phyloP scores from a whole-genome alignment of 2,888 invertebrate species.

The Octodonta nipae region DNA sequence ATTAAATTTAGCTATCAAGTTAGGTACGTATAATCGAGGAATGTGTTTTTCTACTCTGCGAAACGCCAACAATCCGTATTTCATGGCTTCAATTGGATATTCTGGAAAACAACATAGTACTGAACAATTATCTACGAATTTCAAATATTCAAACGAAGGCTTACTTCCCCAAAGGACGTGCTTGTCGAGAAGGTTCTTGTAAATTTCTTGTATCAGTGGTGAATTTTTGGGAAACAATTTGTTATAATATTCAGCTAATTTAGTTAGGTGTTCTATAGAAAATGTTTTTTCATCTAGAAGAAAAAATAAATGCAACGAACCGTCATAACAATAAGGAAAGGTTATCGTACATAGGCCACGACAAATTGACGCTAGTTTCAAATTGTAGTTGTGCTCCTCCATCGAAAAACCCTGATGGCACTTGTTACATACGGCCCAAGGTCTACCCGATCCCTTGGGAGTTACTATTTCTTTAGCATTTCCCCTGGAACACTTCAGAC shows the following conservation, averaged over 20 bases:
- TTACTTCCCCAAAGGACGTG: constrained; percentile 11
- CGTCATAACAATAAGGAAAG: too few relatives aligned
- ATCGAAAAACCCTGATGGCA: constrained; percentile 10
- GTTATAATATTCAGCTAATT: constrained; percentile 12
- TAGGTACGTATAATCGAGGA: constrained; percentile 11
- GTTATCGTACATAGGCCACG: constrained; percentile 15
- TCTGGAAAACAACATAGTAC: constrained; percentile 9
- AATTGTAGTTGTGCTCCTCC: constrained; percentile 5
- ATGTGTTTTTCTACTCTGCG: constrained; percentile 12
- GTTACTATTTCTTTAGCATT: constrained; percentile 9
- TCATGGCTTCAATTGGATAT: constrained; percentile 13
- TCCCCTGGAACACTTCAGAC: constrained; percentile 11
- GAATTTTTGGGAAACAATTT: constrained; percentile 12
- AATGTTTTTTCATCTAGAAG: constrained; percentile 12
- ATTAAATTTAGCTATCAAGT: constrained; percentile 13
- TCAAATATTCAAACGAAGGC: neutral
- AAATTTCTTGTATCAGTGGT: constrained; percentile 12
- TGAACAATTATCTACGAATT: constrained; percentile 1
- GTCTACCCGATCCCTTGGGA: too few relatives aligned
- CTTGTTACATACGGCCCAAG: too few relatives aligned
- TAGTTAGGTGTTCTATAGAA: constrained; percentile 10
- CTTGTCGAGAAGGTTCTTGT: constrained; percentile 13
- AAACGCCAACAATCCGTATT: constrained; percentile 14
- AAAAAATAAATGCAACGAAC: constrained; percentile 6
- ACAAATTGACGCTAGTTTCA: constrained; percentile 9